A percentile compares a stretch with the other conserved stretches of the same genome.
Evolutionary conservation across 2,888 invertebrate species (phyloP).

Genomic region (Malthinus flaveolus): DNA sequence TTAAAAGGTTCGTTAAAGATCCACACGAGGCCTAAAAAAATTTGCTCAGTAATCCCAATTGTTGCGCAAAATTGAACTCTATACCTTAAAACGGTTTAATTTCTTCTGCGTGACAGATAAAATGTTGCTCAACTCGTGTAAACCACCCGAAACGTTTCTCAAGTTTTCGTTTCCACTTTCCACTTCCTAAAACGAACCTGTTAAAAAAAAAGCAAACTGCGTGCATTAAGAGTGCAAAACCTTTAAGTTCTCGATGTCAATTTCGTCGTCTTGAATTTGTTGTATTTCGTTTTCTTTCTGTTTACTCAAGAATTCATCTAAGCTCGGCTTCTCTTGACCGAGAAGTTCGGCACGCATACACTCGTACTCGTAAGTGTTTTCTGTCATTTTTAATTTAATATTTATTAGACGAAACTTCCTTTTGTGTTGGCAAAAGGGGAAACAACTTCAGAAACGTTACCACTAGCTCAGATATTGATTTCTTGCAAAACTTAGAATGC

Average conservation of each 20-base stretch:
- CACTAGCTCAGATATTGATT: background rate
- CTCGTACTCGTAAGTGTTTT: constrained; percentile 74
- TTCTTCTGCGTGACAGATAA: constrained; percentile 82
- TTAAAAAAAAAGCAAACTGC: background rate
- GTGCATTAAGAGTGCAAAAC: constrained; percentile 38
- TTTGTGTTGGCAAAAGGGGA: too few relatives aligned
- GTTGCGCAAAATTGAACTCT: background rate
- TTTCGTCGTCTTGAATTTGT: constrained; percentile 58
- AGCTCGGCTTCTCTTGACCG: constrained; percentile 69
- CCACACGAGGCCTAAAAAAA: constrained; percentile 73
- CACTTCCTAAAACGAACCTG: constrained; percentile 60
- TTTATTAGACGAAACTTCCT: too few relatives aligned
- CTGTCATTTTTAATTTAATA: constrained; percentile 54
- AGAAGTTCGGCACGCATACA: constrained; percentile 79
- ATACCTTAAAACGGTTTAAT: constrained; percentile 81
- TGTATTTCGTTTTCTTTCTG: constrained; percentile 53
- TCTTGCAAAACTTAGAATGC: background rate
- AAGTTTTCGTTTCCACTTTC: constrained; percentile 64
- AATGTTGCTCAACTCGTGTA: constrained; percentile 80
- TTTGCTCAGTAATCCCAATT: too few relatives aligned
- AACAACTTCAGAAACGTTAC: too few relatives aligned
- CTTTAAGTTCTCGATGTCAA: constrained; percentile 58
- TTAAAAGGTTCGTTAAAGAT: constrained; percentile 71
- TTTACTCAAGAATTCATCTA: constrained; percentile 66
- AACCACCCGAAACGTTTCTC: constrained; percentile 68